A percentile compares a stretch with the other conserved stretches of the same genome.
Conservation (phyloP, 2,888 invertebrate genomes). For the Boloria euphrosyne region DNA sequence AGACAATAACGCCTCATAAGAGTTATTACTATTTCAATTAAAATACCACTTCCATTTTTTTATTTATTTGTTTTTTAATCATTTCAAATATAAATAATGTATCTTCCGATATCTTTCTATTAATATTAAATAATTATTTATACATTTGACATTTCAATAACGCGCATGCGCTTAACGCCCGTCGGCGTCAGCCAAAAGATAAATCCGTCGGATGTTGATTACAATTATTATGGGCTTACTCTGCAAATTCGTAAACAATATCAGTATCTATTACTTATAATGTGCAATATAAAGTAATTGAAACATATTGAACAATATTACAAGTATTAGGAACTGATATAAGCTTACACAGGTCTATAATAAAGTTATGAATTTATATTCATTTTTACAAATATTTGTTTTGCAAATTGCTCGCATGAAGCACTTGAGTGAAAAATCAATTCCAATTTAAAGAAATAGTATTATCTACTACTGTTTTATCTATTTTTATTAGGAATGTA, state of each 20-base stretch:
- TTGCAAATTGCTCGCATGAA: too few species aligned
- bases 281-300: background rate
- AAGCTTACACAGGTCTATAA: too few species aligned
- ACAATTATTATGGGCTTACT: background rate
- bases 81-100: background rate
- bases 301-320: background rate
- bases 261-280: conserved; percentile 11
- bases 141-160: conserved; percentile 15
- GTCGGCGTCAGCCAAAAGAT: conserved; percentile 26
- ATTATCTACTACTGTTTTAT: too few species aligned
- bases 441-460: too few species aligned
- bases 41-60: too few species aligned
- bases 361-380: too few species aligned
- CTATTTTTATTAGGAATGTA: too few species aligned
- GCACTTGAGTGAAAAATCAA: too few species aligned
- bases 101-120: background rate
- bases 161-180: conserved; percentile 33
- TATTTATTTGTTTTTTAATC: background rate
- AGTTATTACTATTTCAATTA: too few species aligned
- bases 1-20: too few species aligned
- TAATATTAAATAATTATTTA: conserved; percentile 13
- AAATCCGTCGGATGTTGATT: conserved; percentile 31
- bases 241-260: conserved; percentile 2
- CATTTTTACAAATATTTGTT: too few species aligned
- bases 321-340: too few species aligned